Conservation (phyloP, 2,797 vertebrate species). For the Gymnoscopelus microlampas region DNA sequence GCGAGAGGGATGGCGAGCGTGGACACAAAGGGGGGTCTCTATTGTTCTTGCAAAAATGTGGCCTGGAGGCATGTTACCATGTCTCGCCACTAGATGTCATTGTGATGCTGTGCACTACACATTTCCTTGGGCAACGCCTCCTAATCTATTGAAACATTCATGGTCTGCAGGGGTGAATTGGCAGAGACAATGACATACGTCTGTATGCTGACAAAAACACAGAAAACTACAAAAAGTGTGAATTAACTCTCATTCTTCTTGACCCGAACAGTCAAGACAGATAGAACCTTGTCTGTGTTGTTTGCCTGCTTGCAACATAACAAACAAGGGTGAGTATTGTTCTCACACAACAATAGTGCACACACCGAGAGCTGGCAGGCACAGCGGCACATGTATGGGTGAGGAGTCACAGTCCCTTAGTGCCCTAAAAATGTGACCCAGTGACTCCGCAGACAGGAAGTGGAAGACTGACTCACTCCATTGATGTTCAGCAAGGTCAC, state of each 20-base stretch:
- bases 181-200: constrained; percentile 3
- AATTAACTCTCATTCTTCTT: constrained; percentile 1
- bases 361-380: constrained; percentile 29
- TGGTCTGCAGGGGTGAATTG: constrained; percentile 19
- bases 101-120: constrained; percentile 33
- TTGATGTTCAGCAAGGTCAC: constrained; percentile 35
- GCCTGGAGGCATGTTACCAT: constrained; percentile 41
- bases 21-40: constrained; percentile 73
- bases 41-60: constrained; percentile 75
- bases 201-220: background rate
- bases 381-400: background rate
- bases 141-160: constrained; percentile 13
- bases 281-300: background rate
- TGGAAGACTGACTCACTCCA: constrained; percentile 56
- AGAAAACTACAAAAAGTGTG: background rate
- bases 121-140: constrained; percentile 49
- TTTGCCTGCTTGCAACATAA: constrained; percentile 2
- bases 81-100: constrained; percentile 73
- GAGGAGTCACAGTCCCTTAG: constrained; percentile 12
- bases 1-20: constrained; percentile 39
- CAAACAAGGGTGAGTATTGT: constrained; percentile 38
- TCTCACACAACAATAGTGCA: constrained; percentile 40
- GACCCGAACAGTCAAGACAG: background rate
- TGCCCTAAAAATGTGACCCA: constrained; percentile 44
- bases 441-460: constrained; percentile 51